A percentile compares a stretch with the other conserved stretches of the same genome.
These are phyloP conservation scores for Phylloscopus trochilus DNA, from an alignment of 2,113 vertebrate species.

Conservation along the genomic window DNA sequence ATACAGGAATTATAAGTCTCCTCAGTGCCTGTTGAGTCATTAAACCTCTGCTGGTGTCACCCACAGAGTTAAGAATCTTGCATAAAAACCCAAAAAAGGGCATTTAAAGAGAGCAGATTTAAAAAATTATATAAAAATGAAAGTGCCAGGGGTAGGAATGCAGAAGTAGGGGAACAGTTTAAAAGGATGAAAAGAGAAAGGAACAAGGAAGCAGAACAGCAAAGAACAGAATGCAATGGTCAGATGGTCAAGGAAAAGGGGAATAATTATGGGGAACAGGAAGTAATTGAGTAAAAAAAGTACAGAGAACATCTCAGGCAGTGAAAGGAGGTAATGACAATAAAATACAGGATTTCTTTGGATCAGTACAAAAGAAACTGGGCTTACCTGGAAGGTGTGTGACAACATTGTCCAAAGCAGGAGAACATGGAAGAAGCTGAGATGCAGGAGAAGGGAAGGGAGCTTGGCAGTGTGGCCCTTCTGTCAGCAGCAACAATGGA, in stretches of 20 bases:
- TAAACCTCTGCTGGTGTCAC: slow-evolving; percentile 11
- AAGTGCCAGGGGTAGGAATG: neutral
- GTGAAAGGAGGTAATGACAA: neutral
- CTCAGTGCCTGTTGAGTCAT: neutral
- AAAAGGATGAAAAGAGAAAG: neutral
- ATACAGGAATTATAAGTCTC: neutral
- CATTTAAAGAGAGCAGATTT: neutral
- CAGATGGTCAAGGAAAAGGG: neutral
- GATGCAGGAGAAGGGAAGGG: neutral
- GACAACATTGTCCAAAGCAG: neutral
- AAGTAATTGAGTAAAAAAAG: neutral
- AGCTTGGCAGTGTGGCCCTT: neutral
- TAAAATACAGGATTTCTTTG: neutral
- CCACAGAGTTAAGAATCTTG: neutral
- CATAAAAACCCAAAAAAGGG: neutral
- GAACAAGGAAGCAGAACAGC: neutral
- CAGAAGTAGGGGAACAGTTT: neutral
- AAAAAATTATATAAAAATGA: neutral
- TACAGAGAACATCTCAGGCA: neutral
- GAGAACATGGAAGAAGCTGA: neutral
- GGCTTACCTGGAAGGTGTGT: slow-evolving; percentile 5
- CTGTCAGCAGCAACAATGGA: neutral
- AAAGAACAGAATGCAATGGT: neutral
- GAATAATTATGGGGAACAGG: neutral
- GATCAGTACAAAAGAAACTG: neutral